phyloP scores from a whole-genome alignment of 2,797 vertebrate genomes.

The Argya squamiceps region DNA sequence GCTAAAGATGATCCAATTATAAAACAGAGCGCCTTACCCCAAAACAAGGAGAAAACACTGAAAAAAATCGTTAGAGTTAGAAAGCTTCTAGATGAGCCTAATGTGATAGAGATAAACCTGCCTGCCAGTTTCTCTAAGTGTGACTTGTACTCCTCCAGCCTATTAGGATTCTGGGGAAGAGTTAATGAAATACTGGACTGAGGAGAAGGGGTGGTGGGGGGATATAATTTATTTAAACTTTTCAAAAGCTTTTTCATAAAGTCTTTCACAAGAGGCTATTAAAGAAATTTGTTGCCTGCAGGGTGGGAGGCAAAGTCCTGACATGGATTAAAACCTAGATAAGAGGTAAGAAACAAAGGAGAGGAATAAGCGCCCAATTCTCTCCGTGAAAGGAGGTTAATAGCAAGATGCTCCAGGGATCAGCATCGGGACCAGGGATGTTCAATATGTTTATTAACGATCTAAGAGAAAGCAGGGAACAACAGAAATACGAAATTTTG shows the following conservation, averaged over 20 bases:
- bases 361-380: slow-evolving; percentile 57
- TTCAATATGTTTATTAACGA: slow-evolving; percentile 72
- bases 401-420: slow-evolving; percentile 66
- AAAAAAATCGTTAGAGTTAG: slow-evolving; percentile 53
- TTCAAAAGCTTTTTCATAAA: slow-evolving; percentile 71
- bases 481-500: slow-evolving; percentile 61
- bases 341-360: slow-evolving; percentile 63
- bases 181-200: slow-evolving; percentile 45
- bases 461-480: slow-evolving; percentile 52
- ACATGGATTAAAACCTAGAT: slow-evolving; percentile 66
- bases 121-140: not conserved
- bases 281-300: slow-evolving; percentile 61
- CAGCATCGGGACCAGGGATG: slow-evolving; percentile 41
- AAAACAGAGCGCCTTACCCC: not conserved
- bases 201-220: not conserved
- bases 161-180: slow-evolving; percentile 51
- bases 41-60: slow-evolving; percentile 1
- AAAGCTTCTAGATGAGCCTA: slow-evolving; percentile 28
- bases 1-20: slow-evolving; percentile 40
- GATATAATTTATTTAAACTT: slow-evolving; percentile 66
- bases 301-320: slow-evolving; percentile 58
- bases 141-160: not conserved
- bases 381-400: slow-evolving; percentile 68
- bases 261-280: slow-evolving; percentile 61
- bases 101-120: slow-evolving; percentile 9